A percentile compares a stretch with the other conserved stretches of the same genome.
These are phyloP conservation scores for Cydia amplana DNA, from an alignment of 1,140 invertebrate genomes.

Conservation along the genomic window DNA sequence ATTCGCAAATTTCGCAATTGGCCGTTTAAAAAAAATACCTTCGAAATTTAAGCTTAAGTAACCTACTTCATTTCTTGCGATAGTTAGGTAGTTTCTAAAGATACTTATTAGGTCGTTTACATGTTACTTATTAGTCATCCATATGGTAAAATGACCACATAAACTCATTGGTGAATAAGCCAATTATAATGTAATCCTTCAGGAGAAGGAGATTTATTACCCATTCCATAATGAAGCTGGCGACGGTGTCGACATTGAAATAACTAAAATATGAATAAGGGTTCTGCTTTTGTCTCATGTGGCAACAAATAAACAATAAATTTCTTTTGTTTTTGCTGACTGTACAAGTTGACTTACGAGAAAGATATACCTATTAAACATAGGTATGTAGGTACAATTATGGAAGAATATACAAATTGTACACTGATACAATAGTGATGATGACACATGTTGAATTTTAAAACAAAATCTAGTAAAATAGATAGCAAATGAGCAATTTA, in stretches of 20 bases:
- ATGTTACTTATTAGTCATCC: neutral
- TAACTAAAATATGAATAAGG: constrained; percentile 11
- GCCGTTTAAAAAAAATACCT: too few species aligned
- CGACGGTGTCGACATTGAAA: neutral
- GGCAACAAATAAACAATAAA: neutral
- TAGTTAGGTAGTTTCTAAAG: neutral
- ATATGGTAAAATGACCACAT: neutral
- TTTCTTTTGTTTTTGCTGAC: neutral
- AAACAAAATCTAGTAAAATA: too few species aligned
- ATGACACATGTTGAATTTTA: too few species aligned
- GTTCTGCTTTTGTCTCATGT: neutral
- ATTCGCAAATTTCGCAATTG: too few species aligned
- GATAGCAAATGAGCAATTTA: too few species aligned
- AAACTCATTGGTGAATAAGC: neutral
- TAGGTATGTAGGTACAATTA: too few species aligned
- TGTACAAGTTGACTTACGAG: neutral
- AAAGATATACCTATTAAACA: too few species aligned
- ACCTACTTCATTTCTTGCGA: too few species aligned
- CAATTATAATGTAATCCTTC: neutral
- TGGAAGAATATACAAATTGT: too few species aligned
- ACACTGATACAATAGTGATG: too few species aligned
- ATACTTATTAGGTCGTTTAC: too few species aligned
- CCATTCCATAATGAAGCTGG: neutral
- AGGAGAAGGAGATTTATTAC: neutral
- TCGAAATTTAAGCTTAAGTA: too few species aligned